Evolutionary conservation across 1,140 invertebrate species (phyloP).

Genomic region (Pogonus chalceus): DNA sequence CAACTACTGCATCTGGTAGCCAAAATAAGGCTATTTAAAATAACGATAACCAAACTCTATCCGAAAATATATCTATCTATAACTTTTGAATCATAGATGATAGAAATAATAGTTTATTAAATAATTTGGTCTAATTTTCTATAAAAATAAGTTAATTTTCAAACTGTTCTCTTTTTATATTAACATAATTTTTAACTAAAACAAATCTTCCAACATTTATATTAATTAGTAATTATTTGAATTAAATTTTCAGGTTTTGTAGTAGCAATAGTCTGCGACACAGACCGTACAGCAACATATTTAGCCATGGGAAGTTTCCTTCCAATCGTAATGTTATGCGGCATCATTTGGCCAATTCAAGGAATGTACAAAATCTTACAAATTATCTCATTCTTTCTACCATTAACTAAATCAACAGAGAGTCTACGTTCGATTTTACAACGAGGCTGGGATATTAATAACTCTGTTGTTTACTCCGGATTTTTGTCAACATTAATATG

Average conservation of each 20-base stretch:
- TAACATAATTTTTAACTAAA: conserved; percentile 1
- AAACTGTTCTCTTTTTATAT: no score
- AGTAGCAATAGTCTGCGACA: conserved; percentile 77
- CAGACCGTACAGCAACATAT: conserved; percentile 86
- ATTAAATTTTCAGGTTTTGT: conserved; percentile 68
- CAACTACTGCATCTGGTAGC: no score
- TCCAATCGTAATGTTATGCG: conserved; percentile 82
- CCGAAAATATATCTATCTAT: no score
- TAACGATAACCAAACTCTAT: no score
- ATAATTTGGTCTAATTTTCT: no score
- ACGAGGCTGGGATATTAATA: conserved; percentile 70
- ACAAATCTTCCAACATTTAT: not conserved
- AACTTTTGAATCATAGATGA: no score
- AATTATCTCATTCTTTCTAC: conserved; percentile 70
- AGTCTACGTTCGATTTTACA: conserved; percentile 78
- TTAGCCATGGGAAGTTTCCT: conserved; percentile 86
- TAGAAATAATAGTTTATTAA: no score
- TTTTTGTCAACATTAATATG: conserved; percentile 75
- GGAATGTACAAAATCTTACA: conserved; percentile 71
- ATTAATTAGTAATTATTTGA: conserved; percentile 1
- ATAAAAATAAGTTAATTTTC: no score
- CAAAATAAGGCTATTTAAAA: no score
- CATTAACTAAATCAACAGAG: conserved; percentile 88
- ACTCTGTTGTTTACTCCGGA: conserved; percentile 73
- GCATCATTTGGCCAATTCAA: conserved; percentile 76